Conservation (phyloP, 2,113 vertebrate genomes). For the Cathartes aura region DNA sequence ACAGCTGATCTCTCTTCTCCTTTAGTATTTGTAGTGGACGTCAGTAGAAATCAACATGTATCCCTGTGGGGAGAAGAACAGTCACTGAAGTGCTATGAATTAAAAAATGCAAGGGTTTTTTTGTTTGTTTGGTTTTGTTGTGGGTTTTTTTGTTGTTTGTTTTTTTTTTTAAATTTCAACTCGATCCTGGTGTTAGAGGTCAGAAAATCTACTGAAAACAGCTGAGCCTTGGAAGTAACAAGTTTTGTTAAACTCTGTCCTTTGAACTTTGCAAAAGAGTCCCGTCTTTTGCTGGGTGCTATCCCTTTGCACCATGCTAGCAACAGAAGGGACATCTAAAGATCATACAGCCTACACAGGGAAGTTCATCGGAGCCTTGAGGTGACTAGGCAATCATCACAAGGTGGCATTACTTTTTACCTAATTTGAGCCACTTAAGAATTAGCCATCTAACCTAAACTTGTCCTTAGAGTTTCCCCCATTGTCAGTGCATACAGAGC, state of each 20-base stretch:
- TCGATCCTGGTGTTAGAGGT: background rate
- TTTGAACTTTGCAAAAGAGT: background rate
- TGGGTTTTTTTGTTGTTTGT: background rate
- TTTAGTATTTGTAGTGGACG: constrained; percentile 50
- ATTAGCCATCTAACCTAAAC: background rate
- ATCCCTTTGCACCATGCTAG: background rate
- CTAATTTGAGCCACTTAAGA: background rate
- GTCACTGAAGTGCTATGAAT: background rate
- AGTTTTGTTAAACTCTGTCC: background rate
- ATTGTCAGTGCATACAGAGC: background rate
- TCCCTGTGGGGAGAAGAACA: constrained; percentile 37
- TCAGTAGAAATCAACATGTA: constrained; percentile 72
- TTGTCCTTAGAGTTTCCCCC: background rate
- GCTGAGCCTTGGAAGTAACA: background rate
- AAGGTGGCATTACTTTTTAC: background rate
- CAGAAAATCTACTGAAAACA: background rate
- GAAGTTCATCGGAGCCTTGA: background rate
- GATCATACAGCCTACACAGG: background rate
- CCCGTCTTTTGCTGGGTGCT: background rate
- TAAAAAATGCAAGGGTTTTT: background rate
- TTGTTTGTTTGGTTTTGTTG: background rate
- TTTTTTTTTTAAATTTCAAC: background rate
- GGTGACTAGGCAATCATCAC: background rate
- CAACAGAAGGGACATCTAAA: background rate
- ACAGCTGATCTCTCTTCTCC: background rate